Evolutionary conservation across 2,113 vertebrate species (phyloP).

Genomic region (Verasper variegatus): DNA sequence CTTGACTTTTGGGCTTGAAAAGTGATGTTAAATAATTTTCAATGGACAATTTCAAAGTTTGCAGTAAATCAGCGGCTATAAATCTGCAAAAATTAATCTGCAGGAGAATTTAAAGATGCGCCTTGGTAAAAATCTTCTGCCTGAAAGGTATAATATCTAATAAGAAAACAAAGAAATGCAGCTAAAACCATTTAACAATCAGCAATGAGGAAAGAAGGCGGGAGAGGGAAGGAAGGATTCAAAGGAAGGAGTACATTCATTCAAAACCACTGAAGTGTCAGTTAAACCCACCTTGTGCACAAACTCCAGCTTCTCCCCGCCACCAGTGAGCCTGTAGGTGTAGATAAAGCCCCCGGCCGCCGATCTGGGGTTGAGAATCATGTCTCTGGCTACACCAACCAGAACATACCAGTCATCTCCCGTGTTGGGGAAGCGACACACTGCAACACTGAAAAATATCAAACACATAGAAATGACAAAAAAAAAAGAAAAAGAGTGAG

Average conservation of each 20-base stretch:
- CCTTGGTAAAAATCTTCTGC: no score
- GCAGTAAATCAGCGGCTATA: background rate
- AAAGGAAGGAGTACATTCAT: no score
- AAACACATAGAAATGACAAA: no score
- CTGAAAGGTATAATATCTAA: no score
- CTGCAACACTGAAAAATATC: constrained; percentile 86
- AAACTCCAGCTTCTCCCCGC: constrained; percentile 95
- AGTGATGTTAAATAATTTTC: no score
- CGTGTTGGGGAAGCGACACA: constrained; percentile 91
- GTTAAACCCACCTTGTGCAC: constrained; percentile 91
- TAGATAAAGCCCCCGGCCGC: constrained; percentile 95
- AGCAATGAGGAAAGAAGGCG: no score
- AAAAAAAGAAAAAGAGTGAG: no score
- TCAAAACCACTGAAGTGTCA: background rate
- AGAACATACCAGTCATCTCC: constrained; percentile 97
- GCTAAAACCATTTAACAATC: no score
- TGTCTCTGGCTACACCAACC: constrained; percentile 96
- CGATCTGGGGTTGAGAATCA: constrained; percentile 95
- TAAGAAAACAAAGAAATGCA: no score
- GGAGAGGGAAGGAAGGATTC: background rate
- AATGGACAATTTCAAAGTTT: background rate
- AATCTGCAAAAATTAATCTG: no score
- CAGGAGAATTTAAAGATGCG: no score
- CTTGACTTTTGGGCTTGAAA: background rate
- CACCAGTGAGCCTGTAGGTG: constrained; percentile 91